Evolutionary conservation across 1,140 invertebrate species (phyloP), one percentile per base, ranked within the genome.

Genomic region (Drosophila pseudoobscura): DNA sequence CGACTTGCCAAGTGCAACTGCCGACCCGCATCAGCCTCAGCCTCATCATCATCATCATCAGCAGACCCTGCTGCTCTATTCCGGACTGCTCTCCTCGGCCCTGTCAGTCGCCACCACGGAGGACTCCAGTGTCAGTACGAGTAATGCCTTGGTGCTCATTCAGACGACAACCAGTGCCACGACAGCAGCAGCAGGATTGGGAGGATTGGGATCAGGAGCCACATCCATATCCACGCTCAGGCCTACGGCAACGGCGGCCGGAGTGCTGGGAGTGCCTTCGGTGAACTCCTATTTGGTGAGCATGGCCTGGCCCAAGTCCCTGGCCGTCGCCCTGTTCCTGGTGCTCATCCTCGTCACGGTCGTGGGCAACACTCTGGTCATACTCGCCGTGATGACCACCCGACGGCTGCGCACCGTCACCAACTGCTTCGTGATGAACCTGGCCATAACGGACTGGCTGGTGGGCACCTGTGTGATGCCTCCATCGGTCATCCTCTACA

Each of bases 391-490:
- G 4, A 93, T 97, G 76, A 98, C 96, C 29, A 98, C 97, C 45
- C 94, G 96, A 64, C 94, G 97, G 55, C 92, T 99, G 52, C 94
- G 97, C 51, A 98, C 97, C 13, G 97, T 98, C 24, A 98, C 98
- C 47, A 99, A 99, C 92, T 98, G 97, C 92, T 98, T 98, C 92
- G 96, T 99, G 15, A 97, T 97, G 61, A 98, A 96, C 52, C 92
- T 98, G 77, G 97, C 98, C 2, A 95, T 96, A 1, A 97, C 97
- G 29, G 98, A 99, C 93, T 94, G 97, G 90, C 92, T 97, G 52
- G 97, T 99, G 0, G 97, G 97, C 0, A 94, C 97, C 43, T 96
- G 97, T 75, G 98, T 99, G 1, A 98, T 99, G 97, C 98, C 98
- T 13, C 96, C 97, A 29, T 96, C 97, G 65, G 96, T 99, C 45